Conservation (phyloP, 1,140 invertebrate species). For the Drosophila carrolli region DNA sequence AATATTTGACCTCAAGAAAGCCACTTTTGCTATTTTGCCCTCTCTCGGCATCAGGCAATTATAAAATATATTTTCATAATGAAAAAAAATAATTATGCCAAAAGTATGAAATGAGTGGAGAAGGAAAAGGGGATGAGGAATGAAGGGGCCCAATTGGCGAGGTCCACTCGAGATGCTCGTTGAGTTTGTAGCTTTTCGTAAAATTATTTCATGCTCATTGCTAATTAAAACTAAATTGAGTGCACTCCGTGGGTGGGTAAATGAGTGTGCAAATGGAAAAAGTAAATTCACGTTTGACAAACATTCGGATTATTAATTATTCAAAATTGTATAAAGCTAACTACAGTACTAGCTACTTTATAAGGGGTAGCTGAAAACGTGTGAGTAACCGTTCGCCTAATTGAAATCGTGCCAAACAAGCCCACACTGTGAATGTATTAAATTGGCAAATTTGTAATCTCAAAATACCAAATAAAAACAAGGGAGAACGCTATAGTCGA, state of each 20-base stretch:
- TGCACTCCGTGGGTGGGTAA: conserved; percentile 37
- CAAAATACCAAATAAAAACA: too few species aligned
- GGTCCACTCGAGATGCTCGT: conserved; percentile 71
- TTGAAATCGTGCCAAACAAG: conserved; percentile 38
- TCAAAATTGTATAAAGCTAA: conserved; percentile 55
- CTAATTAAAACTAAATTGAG: conserved; percentile 83
- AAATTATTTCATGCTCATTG: conserved; percentile 79
- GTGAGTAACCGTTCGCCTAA: conserved; percentile 43
- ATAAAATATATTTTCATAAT: conserved; percentile 73
- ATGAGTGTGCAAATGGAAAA: conserved; percentile 41
- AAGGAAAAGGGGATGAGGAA: neutral
- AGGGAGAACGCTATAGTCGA: too few species aligned
- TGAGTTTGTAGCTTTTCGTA: conserved; percentile 72
- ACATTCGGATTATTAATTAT: conserved; percentile 58
- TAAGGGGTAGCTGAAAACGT: neutral
- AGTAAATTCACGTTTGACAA: conserved; percentile 57
- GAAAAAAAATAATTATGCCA: conserved; percentile 77
- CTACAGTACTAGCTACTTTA: conserved; percentile 12
- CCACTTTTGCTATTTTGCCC: conserved; percentile 12
- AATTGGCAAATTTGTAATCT: neutral
- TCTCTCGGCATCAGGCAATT: conserved; percentile 47
- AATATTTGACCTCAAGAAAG: conserved; percentile 45
- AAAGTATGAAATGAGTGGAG: conserved; percentile 38
- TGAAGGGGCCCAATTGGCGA: neutral
- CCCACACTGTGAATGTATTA: neutral